Percentiles rank a stretch among this genome's conserved stretches.
Conservation (phyloP, 1,140 invertebrate species). For the Drosophila elegans region DNA sequence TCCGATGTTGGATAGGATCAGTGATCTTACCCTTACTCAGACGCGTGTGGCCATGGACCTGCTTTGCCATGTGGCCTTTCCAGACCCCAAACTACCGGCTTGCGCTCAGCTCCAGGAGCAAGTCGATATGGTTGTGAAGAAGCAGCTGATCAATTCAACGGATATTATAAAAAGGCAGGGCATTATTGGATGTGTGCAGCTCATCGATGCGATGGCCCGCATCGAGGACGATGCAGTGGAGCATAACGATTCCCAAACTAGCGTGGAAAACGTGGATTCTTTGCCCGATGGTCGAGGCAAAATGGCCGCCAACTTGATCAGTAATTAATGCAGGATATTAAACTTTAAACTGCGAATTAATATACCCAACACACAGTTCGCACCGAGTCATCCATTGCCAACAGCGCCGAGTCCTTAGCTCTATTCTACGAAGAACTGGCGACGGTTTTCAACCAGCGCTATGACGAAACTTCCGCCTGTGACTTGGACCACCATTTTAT, state of each 20-base stretch:
- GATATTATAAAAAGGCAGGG: slow-evolving; percentile 84
- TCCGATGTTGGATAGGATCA: slow-evolving; percentile 87
- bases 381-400: slow-evolving; percentile 68
- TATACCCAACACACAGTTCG: slow-evolving; percentile 51
- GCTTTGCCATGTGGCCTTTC: slow-evolving; percentile 86
- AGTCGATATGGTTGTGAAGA: slow-evolving; percentile 87
- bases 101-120: slow-evolving; percentile 86
- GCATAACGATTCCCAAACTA: slow-evolving; percentile 45
- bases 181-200: slow-evolving; percentile 85
- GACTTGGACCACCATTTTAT: slow-evolving; percentile 87
- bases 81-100: slow-evolving; percentile 79
- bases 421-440: slow-evolving; percentile 91
- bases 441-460: slow-evolving; percentile 83
- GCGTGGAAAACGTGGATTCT: slow-evolving; percentile 61
- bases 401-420: slow-evolving; percentile 86
- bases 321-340: slow-evolving; percentile 32
- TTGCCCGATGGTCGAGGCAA: slow-evolving; percentile 78
- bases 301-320: slow-evolving; percentile 81
- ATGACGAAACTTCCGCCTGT: slow-evolving; percentile 68
- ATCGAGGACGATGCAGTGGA: slow-evolving; percentile 34
- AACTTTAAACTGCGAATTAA: not conserved
- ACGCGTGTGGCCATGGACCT: slow-evolving; percentile 86
- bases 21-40: slow-evolving; percentile 86
- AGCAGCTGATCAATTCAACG: slow-evolving; percentile 87
- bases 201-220: slow-evolving; percentile 84